A percentile compares a stretch with the other conserved stretches of the same genome.
Evolutionary conservation across 2,888 invertebrate genomes (phyloP).

Genomic region (Drosophila mayaguana): DNA sequence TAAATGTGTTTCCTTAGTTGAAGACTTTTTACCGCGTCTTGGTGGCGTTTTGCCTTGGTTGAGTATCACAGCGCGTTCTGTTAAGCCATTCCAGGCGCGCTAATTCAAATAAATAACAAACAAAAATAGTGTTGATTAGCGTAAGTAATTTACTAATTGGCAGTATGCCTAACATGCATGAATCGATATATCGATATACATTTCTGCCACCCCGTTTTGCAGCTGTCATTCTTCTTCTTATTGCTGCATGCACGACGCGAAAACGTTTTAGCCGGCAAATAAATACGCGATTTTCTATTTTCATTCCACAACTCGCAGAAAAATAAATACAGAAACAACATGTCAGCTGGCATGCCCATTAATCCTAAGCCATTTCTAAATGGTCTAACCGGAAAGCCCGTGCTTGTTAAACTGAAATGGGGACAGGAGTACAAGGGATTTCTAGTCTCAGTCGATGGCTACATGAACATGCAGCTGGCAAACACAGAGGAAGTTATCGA

Average conservation of each 20-base stretch:
- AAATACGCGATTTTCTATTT: conserved; percentile 32
- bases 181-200: conserved; percentile 13
- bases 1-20: conserved; percentile 23
- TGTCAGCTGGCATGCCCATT: conserved; percentile 95
- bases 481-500: conserved; percentile 99
- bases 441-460: conserved; percentile 98
- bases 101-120: conserved; percentile 60
- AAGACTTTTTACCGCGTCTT: conserved; percentile 71
- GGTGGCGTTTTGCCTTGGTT: conserved; percentile 83
- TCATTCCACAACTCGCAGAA: conserved; percentile 26
- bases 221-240: conserved; percentile 49
- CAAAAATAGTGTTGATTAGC: conserved; percentile 19
- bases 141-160: not conserved
- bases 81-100: conserved; percentile 88
- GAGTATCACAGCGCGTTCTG: conserved; percentile 86
- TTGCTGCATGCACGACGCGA: conserved; percentile 34
- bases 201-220: conserved; percentile 14
- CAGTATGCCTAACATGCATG: not conserved
- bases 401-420: conserved; percentile 99
- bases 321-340: conserved; percentile 55
- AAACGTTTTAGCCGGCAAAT: conserved; percentile 66
- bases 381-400: conserved; percentile 98
- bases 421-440: conserved; percentile 99
- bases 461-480: conserved; percentile 99
- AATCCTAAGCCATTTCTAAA: conserved; percentile 99